Base-by-base conservation (phyloP, 2,888 invertebrate genomes). In the Acanthococcus lagerstroemiae region DNA sequence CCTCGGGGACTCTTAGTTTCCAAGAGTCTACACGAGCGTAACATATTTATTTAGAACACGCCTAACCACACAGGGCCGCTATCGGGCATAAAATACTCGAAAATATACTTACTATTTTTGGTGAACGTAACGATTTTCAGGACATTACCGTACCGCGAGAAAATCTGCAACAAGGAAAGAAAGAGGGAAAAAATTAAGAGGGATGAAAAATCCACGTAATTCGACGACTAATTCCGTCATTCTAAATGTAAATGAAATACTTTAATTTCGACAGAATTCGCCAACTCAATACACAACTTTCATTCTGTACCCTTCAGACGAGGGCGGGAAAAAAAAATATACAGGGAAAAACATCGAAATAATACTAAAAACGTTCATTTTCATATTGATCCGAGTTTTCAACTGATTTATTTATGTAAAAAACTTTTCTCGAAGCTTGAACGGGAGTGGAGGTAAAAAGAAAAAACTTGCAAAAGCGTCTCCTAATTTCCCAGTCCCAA, bases 81-180 rank as follows among this genome's bases (percentile, higher is more conserved):
- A 9, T 37, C 37, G n/a, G 37, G n/a, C 37, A n/a, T n/a, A 37
- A 37, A 37, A 37, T n/a, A 48, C 12, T 48, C 37, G 15, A 45
- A 45, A 45, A 4, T 19, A 63, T 72, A 86, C 91, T 90, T 83
- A 94, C 96, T 95, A 80, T 99, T 99, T 83, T 99, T 99, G 75
- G 94, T 97, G 82, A 99, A 99, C 73, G 97, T 99, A 76, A 99
- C 97, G 75, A 99, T 97, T 81, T 97, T 96, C 75, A 97, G 84
- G 74, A 99, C 96, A 81, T 95, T 96, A 74, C 99, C 99, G 79
- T 91, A 96, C 73, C 96, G 87, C 74, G 95, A 93, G 84, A 99
- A 99, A 79, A 99, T 95, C 84, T 96, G 88, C 74, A 82, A 83
- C 69, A 74, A 72, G 72, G n/a, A 72, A 72, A 71, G 72, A 70